phyloP scores from a whole-genome alignment of 1,140 invertebrate species.

The Centruroides vittatus region DNA sequence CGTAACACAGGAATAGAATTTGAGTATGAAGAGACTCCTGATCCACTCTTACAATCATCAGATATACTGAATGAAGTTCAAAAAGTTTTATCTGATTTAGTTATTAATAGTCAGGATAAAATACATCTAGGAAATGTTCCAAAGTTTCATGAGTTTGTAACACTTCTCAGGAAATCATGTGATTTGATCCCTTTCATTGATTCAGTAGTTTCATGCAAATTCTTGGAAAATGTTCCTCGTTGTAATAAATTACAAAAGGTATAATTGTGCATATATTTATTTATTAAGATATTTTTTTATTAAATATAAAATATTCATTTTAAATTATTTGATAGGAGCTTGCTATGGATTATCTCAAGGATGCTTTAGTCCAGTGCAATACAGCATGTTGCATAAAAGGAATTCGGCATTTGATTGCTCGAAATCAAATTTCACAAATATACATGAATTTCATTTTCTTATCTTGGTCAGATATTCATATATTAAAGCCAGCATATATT shows the following conservation, averaged over 20 bases:
- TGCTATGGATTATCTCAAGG: neutral
- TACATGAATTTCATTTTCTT: conserved; percentile 6
- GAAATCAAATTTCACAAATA: neutral
- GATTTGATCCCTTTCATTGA: conserved; percentile 2
- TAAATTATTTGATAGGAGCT: conserved; percentile 8
- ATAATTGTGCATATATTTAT: neutral
- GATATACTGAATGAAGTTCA: neutral
- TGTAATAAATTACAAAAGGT: conserved; percentile 1
- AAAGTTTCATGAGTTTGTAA: conserved; percentile 8
- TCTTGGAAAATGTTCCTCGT: neutral
- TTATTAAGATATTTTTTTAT: neutral
- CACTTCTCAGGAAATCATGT: neutral
- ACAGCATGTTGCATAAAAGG: conserved; percentile 9
- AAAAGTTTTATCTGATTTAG: conserved; percentile 5
- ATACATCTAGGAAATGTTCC: conserved; percentile 2
- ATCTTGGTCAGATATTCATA: conserved; percentile 8
- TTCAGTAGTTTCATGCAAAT: neutral
- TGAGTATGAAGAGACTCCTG: conserved; percentile 2
- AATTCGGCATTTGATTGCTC: neutral
- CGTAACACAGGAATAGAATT: neutral
- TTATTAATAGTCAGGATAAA: neutral
- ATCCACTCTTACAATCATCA: neutral
- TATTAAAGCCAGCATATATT: conserved; percentile 4
- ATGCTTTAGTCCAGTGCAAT: conserved; percentile 14
- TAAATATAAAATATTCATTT: neutral